A percentile compares a stretch with the other conserved stretches of the same genome.
phyloP scores from a whole-genome alignment of 2,113 vertebrate genomes.

The Centropus bengalensis region DNA sequence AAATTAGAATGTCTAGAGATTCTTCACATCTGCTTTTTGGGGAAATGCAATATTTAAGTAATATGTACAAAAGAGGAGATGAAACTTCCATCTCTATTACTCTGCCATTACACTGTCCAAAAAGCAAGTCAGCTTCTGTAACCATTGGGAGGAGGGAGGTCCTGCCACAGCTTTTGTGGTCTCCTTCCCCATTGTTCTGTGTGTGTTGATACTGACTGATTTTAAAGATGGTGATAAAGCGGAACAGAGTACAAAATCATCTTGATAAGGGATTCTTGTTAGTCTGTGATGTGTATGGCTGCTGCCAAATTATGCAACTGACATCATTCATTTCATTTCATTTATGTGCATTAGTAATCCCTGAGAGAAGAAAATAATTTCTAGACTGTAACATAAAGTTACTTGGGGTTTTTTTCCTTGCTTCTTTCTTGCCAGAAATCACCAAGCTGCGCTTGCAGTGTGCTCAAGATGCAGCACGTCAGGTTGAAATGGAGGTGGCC shows the following conservation, averaged over 20 bases:
- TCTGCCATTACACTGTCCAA: neutral
- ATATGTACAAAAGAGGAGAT: neutral
- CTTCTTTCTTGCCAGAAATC: constrained; percentile 72
- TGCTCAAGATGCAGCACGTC: constrained; percentile 66
- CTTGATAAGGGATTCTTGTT: neutral
- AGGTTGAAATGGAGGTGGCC: constrained; percentile 78
- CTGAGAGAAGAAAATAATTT: neutral
- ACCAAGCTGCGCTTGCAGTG: constrained; percentile 63
- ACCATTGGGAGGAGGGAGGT: neutral
- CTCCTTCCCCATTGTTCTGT: neutral
- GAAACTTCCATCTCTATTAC: neutral
- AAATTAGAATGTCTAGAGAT: neutral
- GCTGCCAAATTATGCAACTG: neutral
- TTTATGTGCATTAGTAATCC: neutral
- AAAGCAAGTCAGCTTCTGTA: neutral
- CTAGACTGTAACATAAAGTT: neutral
- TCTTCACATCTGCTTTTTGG: neutral
- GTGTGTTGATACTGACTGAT: neutral
- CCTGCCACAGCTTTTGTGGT: neutral
- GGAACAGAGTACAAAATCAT: neutral
- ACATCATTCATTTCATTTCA: neutral
- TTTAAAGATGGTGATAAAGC: neutral
- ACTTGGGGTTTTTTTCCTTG: too few relatives aligned
- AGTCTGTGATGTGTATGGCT: neutral
- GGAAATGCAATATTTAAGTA: neutral